Conservation (phyloP, 2,113 vertebrate genomes). For the Mellivora capensis region DNA sequence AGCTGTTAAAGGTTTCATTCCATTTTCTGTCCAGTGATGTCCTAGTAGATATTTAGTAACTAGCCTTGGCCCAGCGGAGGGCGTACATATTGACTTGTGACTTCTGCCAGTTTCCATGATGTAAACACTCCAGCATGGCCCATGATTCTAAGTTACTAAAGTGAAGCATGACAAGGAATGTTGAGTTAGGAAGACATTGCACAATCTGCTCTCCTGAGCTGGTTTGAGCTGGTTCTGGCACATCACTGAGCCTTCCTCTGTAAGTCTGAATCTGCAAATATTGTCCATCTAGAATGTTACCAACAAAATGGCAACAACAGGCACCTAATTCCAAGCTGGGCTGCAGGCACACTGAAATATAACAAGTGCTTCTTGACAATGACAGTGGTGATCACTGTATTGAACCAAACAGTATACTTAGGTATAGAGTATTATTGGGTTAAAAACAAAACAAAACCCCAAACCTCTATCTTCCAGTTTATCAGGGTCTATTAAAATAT, state of each 20-base stretch:
- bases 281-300: neutral
- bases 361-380: neutral
- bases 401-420: neutral
- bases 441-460: neutral
- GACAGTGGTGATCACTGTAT: accelerated
- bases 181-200: neutral
- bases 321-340: accelerated
- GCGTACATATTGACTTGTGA: accelerated
- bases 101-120: neutral
- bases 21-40: neutral
- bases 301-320: accelerated
- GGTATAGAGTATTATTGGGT: neutral
- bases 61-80: neutral
- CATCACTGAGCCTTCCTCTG: accelerated
- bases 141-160: neutral
- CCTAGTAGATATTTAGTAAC: neutral
- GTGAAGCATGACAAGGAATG: neutral
- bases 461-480: neutral
- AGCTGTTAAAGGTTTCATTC: neutral
- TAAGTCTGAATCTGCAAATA: neutral
- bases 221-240: too few species aligned
- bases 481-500: neutral
- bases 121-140: neutral
- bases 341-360: accelerated
- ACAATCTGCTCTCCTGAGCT: neutral